Evolutionary conservation across 2,797 vertebrate genomes (phyloP).

Genomic region (Sebastes hopkinsi): DNA sequence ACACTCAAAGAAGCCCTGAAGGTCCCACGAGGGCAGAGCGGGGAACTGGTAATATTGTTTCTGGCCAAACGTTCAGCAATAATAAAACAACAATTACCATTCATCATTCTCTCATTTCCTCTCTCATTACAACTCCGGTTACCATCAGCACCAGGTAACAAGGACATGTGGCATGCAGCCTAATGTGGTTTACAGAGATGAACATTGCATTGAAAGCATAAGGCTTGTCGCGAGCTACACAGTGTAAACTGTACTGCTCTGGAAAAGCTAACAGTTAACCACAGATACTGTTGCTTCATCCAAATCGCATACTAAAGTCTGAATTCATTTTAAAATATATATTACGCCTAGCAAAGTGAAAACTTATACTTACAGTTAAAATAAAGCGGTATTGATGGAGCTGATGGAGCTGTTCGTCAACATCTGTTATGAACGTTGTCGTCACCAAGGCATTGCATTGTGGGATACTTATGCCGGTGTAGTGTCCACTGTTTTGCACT

Average conservation of each 20-base stretch:
- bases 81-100: conserved; percentile 73
- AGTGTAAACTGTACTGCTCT: conserved; percentile 13
- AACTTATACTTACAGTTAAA: too few species aligned
- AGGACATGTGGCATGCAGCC: conserved; percentile 52
- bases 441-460: too few species aligned
- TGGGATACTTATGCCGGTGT: too few species aligned
- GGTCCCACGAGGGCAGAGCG: conserved; percentile 19
- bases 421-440: too few species aligned
- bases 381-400: too few species aligned
- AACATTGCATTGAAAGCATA: conserved; percentile 37
- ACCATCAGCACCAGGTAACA: conserved; percentile 67
- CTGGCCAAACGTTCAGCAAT: conserved; percentile 59
- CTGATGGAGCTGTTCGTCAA: too few species aligned
- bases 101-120: conserved; percentile 68
- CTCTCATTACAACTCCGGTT: conserved; percentile 61
- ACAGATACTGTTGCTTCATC: neutral
- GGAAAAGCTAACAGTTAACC: conserved; percentile 21
- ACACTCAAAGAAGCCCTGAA: conserved; percentile 52
- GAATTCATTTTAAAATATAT: too few species aligned
- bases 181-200: conserved; percentile 61
- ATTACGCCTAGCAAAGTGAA: too few species aligned
- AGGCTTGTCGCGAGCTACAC: conserved; percentile 6
- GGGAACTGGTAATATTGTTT: conserved; percentile 47
- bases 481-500: too few species aligned
- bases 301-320: too few species aligned